phyloP scores from a whole-genome alignment of 2,113 vertebrate genomes.

The Limnothrissa miodon region DNA sequence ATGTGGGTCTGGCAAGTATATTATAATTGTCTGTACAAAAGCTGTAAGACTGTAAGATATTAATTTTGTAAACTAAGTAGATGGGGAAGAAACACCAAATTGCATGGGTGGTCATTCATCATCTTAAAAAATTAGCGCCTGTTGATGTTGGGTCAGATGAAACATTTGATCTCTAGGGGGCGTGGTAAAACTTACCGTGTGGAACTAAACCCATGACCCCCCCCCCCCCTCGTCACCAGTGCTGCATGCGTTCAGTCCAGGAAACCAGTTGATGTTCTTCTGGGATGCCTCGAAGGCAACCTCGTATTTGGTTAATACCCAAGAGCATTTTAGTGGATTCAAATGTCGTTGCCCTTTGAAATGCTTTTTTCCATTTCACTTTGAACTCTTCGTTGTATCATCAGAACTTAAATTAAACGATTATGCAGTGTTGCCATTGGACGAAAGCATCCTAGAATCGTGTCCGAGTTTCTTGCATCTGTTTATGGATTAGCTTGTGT shows the following conservation, averaged over 20 bases:
- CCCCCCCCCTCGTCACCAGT: no score
- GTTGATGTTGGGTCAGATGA: background rate
- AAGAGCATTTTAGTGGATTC: background rate
- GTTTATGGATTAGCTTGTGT: no score
- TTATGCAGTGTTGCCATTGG: background rate
- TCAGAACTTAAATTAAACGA: background rate
- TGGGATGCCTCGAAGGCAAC: background rate
- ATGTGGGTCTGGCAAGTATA: no score
- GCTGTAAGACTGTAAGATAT: no score
- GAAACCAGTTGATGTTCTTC: background rate
- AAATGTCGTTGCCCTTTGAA: background rate
- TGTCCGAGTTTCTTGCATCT: no score
- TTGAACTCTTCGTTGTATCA: background rate
- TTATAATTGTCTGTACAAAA: no score
- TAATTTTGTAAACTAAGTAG: no score
- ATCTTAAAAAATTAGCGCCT: background rate
- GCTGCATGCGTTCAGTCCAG: background rate
- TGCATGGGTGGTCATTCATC: no score
- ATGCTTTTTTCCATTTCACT: background rate
- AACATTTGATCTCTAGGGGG: background rate
- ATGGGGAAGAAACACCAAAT: no score
- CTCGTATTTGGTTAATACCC: background rate
- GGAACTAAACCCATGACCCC: background rate
- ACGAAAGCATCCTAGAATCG: no score
- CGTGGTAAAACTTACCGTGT: background rate